Base-by-base conservation (phyloP, 2,888 invertebrate species). In the Saturnia pavonia region DNA sequence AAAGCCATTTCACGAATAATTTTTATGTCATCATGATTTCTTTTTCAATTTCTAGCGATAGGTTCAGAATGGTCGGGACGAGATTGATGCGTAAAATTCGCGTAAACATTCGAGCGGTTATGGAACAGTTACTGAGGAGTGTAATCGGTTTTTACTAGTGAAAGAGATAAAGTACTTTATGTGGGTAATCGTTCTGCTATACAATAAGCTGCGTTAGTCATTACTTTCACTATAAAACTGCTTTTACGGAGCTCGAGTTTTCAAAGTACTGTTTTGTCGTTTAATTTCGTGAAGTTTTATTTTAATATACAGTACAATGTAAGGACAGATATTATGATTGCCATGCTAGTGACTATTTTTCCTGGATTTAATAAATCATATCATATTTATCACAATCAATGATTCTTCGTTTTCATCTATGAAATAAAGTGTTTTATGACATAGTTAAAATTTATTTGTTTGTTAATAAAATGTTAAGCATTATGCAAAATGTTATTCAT, bases 141-240 rank as follows among this genome's bases (percentile, higher is more conserved):
- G 89, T 91, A n/a, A n/a, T n/a, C n/a, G n/a, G n/a, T n/a, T n/a
- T n/a, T n/a, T n/a, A n/a, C n/a, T n/a, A n/a, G n/a, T n/a, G n/a
- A 89, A 90, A 90, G 88, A 92, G 91, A 92, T 91, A 92, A 90
- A 87, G 86, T 89, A 87, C 89, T 92, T 92, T 92, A 92, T 91
- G 89, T 88, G 88, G 89, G 91, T 89, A 90, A 93, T 92, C 88
- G 92, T 91, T 91, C 88, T 85, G 87, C 88, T 88, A 90, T 90
- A 92, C 88, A 86, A 85, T 85, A 85, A 85, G 86, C 87, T 85
- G 84, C 81, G 86, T 83, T 85, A 84, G 83, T 85, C 83, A 86
- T 85, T 87, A 88, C 88, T 86, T 87, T 88, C 90, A 90, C 45
- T 16, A 45, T 45, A 1, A 16, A 45, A 45, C 45, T 16, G 45